Percentiles rank a stretch among this genome's conserved stretches.
Conservation (phyloP, 1,140 invertebrate genomes). For the Drosophila leontia region DNA sequence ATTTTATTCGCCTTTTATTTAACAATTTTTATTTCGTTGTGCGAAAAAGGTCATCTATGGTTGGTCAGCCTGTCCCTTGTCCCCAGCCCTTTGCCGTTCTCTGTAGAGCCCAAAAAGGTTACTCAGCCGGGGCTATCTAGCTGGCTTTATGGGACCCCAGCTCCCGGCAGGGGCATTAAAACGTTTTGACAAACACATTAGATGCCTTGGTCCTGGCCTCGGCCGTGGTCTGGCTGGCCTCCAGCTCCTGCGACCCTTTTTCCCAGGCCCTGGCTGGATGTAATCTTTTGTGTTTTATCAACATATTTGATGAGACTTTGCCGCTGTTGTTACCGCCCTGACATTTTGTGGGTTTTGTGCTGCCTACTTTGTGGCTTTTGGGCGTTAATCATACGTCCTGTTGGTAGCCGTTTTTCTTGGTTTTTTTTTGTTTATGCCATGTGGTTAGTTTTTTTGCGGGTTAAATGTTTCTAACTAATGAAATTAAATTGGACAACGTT, state of each 20-base stretch:
- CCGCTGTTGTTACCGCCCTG: constrained; percentile 37
- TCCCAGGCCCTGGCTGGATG: constrained; percentile 15
- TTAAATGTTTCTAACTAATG: constrained; percentile 41
- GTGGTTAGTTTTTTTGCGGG: constrained; percentile 55
- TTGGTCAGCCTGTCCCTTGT: constrained; percentile 19
- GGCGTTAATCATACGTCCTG: constrained; percentile 76
- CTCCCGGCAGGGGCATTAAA: constrained; percentile 64
- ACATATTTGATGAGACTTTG: constrained; percentile 79
- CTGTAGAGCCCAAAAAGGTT: constrained; percentile 31
- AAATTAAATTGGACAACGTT: constrained; percentile 30
- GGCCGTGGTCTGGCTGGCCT: constrained; percentile 29
- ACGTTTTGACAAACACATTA: constrained; percentile 81
- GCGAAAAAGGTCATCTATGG: constrained; percentile 78
- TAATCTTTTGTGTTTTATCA: constrained; percentile 82
- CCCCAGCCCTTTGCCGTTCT: background rate
- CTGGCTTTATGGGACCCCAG: constrained; percentile 61
- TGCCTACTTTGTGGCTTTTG: constrained; percentile 65
- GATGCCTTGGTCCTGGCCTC: constrained; percentile 50
- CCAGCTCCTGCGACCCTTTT: constrained; percentile 32
- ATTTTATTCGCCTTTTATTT: constrained; percentile 81
- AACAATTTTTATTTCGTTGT: constrained; percentile 80
- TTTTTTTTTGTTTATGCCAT: constrained; percentile 13
- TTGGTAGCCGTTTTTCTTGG: constrained; percentile 4
- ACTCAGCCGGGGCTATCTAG: constrained; percentile 23
- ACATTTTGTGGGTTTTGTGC: constrained; percentile 61